phyloP scores from a whole-genome alignment of 2,113 vertebrate genomes.

The Dicrurus megarhynchus region DNA sequence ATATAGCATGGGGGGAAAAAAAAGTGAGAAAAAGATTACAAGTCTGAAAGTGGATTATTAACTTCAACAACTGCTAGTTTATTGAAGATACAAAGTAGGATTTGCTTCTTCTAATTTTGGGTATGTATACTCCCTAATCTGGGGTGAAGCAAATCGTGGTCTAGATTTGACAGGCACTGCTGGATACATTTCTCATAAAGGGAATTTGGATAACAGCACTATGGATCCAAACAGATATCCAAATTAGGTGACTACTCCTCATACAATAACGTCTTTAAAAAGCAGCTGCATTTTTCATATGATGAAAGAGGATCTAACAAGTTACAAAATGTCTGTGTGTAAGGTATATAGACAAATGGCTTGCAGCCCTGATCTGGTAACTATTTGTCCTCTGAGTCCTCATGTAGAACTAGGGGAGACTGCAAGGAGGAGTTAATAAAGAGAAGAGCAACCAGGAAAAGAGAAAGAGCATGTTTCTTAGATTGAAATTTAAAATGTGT shows the following conservation, averaged over 20 bases:
- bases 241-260: not conserved
- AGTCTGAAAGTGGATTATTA: not conserved
- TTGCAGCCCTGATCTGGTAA: not conserved
- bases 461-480: not conserved
- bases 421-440: not conserved
- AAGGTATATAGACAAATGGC: not conserved
- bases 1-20: too few relatives aligned
- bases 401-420: not conserved
- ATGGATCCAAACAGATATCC: not conserved
- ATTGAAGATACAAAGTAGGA: not conserved
- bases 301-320: not conserved
- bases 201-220: not conserved
- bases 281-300: not conserved
- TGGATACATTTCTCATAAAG: not conserved
- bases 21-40: not conserved
- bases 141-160: not conserved
- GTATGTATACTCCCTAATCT: not conserved
- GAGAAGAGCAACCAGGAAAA: not conserved
- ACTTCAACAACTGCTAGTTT: not conserved
- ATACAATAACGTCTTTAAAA: not conserved
- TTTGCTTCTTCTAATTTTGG: not conserved
- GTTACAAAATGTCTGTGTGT: not conserved
- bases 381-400: not conserved
- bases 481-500: not conserved
- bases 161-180: not conserved